Percentiles rank a stretch among this genome's conserved stretches.
Evolutionary conservation across 2,113 vertebrate species (phyloP).

Genomic region (Cochlearius cochlearius): DNA sequence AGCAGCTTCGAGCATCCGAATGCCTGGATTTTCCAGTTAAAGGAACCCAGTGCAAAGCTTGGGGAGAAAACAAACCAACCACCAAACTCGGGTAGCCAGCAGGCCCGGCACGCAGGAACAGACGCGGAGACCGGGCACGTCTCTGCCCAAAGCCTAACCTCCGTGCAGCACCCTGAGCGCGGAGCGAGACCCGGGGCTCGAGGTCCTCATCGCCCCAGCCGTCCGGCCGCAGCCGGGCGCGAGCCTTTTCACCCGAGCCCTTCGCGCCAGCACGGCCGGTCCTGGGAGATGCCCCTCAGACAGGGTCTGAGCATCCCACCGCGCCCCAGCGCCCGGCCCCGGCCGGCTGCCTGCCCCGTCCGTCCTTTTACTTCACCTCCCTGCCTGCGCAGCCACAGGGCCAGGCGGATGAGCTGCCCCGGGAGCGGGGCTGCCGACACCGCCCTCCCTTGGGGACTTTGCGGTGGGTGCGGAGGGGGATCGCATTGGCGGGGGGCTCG

Average conservation of each 20-base stretch:
- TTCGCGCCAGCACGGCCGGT: fast-evolving
- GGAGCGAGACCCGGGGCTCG: background rate
- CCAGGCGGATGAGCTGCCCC: too few relatives aligned
- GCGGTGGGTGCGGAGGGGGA: background rate
- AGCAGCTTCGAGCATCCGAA: background rate
- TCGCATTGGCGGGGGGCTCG: too few relatives aligned
- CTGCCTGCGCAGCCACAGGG: fast-evolving
- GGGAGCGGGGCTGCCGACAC: background rate
- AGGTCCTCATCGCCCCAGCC: background rate
- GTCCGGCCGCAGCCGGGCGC: background rate
- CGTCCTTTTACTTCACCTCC: fast-evolving
- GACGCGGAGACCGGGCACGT: background rate
- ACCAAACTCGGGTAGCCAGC: background rate
- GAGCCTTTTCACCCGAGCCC: background rate
- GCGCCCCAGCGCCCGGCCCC: fast-evolving
- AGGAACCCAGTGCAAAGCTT: background rate
- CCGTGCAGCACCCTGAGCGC: background rate
- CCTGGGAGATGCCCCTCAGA: background rate
- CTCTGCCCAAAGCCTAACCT: background rate
- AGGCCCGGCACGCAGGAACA: fast-evolving
- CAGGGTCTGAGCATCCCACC: background rate
- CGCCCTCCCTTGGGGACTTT: background rate
- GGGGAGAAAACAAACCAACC: background rate
- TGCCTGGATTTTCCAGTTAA: background rate
- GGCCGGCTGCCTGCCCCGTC: background rate